Conservation (phyloP, 2,888 invertebrate species). For the Pyrrhosoma nymphula region DNA sequence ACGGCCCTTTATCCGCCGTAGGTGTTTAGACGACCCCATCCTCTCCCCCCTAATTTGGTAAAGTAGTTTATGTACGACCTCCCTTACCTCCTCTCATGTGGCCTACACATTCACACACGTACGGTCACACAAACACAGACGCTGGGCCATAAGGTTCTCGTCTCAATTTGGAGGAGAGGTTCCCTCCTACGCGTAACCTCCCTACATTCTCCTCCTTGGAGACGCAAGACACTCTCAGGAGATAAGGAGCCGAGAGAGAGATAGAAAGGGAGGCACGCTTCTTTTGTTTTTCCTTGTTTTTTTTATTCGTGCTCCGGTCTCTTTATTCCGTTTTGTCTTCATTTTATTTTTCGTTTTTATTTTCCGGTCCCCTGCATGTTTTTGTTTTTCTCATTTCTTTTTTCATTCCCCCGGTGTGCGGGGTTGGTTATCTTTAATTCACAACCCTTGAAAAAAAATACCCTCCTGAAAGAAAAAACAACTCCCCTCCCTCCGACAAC, state of each 20-base stretch:
- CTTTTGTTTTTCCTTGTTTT: not conserved
- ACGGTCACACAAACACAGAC: not conserved
- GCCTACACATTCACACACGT: not conserved
- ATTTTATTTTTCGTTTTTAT: not conserved
- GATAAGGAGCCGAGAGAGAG: too few relatives aligned
- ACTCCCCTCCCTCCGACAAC: not conserved
- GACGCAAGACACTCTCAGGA: too few relatives aligned
- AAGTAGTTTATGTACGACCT: too few relatives aligned
- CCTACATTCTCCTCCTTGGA: too few relatives aligned
- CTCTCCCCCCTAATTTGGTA: too few relatives aligned
- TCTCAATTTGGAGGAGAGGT: not conserved
- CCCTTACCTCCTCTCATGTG: not conserved
- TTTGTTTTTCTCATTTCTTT: not conserved
- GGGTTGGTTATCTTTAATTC: slow-evolving; percentile 3
- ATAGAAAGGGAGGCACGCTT: not conserved
- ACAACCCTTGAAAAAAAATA: not conserved
- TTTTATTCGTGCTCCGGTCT: not conserved
- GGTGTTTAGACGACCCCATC: too few relatives aligned
- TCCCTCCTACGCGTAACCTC: too few relatives aligned
- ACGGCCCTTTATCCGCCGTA: too few relatives aligned
- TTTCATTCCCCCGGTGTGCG: not conserved
- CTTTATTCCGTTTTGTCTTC: not conserved
- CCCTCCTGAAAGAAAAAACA: not conserved
- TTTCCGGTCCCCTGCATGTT: not conserved
- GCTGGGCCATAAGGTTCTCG: not conserved